Evolutionary conservation across 2,888 invertebrate species (phyloP), one percentile per base, ranked within the genome.

Genomic region (Nephrotoma guestfalica): DNA sequence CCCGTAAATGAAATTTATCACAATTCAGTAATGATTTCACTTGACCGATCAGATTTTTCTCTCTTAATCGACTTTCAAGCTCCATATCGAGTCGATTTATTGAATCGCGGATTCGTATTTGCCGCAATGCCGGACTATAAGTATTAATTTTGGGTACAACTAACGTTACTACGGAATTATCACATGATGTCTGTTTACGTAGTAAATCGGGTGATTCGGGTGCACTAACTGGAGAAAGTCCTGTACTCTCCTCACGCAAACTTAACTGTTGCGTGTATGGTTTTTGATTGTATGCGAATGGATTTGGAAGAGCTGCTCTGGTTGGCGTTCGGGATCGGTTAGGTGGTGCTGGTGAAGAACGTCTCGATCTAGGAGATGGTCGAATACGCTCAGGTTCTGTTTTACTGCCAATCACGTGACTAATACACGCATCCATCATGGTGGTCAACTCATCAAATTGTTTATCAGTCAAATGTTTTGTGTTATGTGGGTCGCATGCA

Each of bases 401-500:
- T 0, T 93, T 93, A 0, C 93, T 94, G 0, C 97, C 97, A 88
- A 97, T 95, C 88, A 97, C 96, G 92, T 97, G 97, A 0, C 95
- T 95, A 88, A 97, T 96, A 89, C 97, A 97, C n/a, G 94, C 93
- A 91, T 96, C 96, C 94, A 97, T 96, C 88, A 93, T 93, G 71
- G 92, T 92, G 90, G 97, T 97, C 87, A 97, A 90, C 88, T 94
- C 92, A 91, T 96, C 95, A 90, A 97, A 98, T 89, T 97, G 96
- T 41, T 93, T 93, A 83, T 97, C 96, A 30, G 94, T 93, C 84
- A 98, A 92, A 90, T 95, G 94, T 88, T 94, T 94, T 0, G 97
- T 96, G 89, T 97, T 95, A 88, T 95, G 93, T 0, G 97, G 97
- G 89, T 97, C 97, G 89, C 96, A 97, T 0, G 96, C 96, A 83